phyloP scores from a whole-genome alignment of 2,113 vertebrate species.

The Halichoeres trimaculatus region DNA sequence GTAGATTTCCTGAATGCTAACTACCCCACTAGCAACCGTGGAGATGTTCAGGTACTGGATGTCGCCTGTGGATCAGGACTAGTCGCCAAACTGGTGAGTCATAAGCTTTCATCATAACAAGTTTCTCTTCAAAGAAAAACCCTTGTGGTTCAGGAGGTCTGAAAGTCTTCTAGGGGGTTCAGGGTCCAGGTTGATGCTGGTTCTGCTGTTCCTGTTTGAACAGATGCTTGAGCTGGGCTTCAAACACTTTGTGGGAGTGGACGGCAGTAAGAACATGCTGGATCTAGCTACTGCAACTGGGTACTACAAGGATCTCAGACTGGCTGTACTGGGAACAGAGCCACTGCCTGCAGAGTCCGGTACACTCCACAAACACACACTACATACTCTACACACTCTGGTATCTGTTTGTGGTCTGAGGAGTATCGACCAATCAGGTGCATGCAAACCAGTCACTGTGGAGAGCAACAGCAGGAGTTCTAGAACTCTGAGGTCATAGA shows the following conservation, averaged over 20 bases:
- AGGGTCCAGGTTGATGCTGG: no score
- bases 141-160: no score
- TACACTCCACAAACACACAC: background rate
- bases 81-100: slow-evolving; percentile 5
- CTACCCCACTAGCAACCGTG: background rate
- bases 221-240: slow-evolving; percentile 49
- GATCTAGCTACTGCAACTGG: background rate
- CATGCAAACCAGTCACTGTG: no score
- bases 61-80: slow-evolving; percentile 1
- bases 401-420: no score
- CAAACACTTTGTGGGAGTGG: slow-evolving; percentile 50
- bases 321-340: slow-evolving; percentile 43
- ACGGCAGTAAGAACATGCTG: slow-evolving; percentile 45
- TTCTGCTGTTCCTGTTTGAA: background rate
- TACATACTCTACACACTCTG: background rate
- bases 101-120: no score
- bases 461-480: no score
- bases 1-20: background rate
- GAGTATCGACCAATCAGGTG: no score
- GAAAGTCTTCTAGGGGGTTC: no score
- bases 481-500: no score
- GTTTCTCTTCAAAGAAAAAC: no score
- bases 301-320: slow-evolving; percentile 36
- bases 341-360: slow-evolving; percentile 31
- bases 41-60: background rate